Base-by-base conservation (phyloP, 2,797 vertebrate species). In the Leptatherina wallacei region DNA sequence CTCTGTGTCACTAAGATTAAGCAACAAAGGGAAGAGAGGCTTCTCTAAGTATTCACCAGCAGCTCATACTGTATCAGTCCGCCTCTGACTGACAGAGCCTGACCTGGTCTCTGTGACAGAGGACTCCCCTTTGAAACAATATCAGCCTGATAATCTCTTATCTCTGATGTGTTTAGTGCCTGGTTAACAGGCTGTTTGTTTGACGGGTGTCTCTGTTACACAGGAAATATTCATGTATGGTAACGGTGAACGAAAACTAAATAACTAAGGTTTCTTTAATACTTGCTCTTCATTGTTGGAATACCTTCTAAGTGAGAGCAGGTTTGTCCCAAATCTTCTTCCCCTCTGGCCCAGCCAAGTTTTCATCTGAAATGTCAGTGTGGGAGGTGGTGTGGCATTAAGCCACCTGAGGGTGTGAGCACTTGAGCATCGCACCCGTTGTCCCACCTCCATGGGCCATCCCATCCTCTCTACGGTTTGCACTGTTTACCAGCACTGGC, bases 401-500 rank as follows among this genome's bases (percentile, higher is more conserved):
- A 36, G 47, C 51, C 14, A 47, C 90, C 85, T 9, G 24, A 84
- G 77, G 90, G 70, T 82, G 80, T 54, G 63, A 80, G 68, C 61
- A 66, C 70, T 79, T 77, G 58, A 84, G 56, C 73, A 80, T 75
- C 52, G 42, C 76, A 63, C 71, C 79, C 85, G 70, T 78, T 85
- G 71, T 84, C 78, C 83, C 81, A 91, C 83, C 72, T 89, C 75
- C 78, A 85, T 55, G 47, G 82, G 85, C 85, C 74, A 65, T 86
- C 84, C 81, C 85, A 84, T 81, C 87, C 81, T 84, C 75, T 78
- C 75, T 66, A 77, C 83, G 75, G 84, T 83, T 74, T 85, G 83
- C 86, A 68, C 85, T 95, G 90, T 94, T 94, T 94, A 94, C 92
- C 84, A 89, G 84, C 49, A 74, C 86, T 82, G 85, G 77, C 87